These are phyloP conservation scores for Pangasius larnaudii DNA, from an alignment of 2,797 vertebrate genomes.

Conservation along the genomic window DNA sequence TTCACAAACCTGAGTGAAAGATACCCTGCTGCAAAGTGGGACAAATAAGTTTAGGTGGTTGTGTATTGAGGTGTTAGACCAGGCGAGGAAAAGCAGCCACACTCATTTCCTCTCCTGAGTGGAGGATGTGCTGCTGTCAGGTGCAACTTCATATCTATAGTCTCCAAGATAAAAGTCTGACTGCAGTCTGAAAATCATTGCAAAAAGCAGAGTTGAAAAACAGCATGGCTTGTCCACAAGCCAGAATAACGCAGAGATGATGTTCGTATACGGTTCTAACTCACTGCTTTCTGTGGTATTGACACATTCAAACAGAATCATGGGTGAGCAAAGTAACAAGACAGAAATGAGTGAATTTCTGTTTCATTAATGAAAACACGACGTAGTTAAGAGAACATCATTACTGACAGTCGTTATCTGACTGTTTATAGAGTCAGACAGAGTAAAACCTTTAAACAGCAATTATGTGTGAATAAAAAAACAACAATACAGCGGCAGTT, in stretches of 20 bases:
- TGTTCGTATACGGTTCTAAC: not conserved
- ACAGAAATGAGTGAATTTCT: not conserved
- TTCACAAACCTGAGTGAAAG: not conserved
- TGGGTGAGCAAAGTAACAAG: not conserved
- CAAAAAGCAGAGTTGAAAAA: not conserved
- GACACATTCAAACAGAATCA: not conserved
- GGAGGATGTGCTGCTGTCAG: not conserved
- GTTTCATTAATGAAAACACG: not conserved
- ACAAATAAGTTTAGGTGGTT: not conserved
- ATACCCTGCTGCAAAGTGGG: not conserved
- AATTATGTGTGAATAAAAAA: not conserved
- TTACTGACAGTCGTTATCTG: not conserved
- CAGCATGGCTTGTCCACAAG: not conserved
- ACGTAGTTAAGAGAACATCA: not conserved
- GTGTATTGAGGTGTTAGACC: not conserved
- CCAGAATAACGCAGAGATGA: not conserved
- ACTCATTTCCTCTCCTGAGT: not conserved
- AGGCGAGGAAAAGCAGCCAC: not conserved
- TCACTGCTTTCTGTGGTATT: not conserved
- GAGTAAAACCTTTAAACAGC: not conserved
- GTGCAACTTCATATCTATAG: not conserved
- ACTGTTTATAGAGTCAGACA: too few species aligned
- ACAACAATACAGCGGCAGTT: not conserved
- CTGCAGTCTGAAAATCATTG: not conserved
- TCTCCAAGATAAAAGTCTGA: not conserved